These are phyloP conservation scores for Adelges cooleyi DNA, from an alignment of 1,140 invertebrate species.

Conservation along the genomic window DNA sequence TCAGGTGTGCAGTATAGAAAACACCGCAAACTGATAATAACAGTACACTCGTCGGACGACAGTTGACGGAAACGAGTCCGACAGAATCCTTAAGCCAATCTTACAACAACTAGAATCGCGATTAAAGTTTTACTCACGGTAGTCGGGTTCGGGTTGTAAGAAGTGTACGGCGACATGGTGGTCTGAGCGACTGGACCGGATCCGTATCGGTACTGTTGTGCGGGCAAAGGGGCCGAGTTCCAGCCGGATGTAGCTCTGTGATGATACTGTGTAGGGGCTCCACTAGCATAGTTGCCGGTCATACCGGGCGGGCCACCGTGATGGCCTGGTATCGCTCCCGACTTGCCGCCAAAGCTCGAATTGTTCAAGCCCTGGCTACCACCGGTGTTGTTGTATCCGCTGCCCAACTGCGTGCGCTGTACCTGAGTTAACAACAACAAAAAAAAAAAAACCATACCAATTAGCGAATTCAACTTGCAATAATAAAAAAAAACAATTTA, in stretches of 20 bases:
- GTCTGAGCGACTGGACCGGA: slow-evolving; percentile 2
- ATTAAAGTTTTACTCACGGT: too few species aligned
- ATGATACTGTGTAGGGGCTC: slow-evolving; percentile 25
- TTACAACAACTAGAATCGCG: too few species aligned
- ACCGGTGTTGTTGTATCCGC: background rate
- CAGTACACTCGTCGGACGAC: too few species aligned
- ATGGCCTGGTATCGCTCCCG: slow-evolving; percentile 11
- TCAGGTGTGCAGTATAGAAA: too few species aligned
- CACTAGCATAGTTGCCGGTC: slow-evolving; percentile 27
- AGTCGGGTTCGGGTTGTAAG: slow-evolving; percentile 11
- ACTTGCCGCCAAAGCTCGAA: slow-evolving; percentile 7
- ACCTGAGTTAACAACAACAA: too few species aligned
- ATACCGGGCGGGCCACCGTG: slow-evolving; percentile 25
- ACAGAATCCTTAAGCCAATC: too few species aligned
- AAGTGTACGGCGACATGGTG: slow-evolving; percentile 20
- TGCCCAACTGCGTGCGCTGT: slow-evolving; percentile 2
- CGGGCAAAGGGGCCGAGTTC: slow-evolving; percentile 1
- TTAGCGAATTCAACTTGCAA: too few species aligned
- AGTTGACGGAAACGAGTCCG: too few species aligned
- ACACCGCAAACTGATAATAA: too few species aligned
- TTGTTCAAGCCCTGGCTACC: slow-evolving; percentile 4
- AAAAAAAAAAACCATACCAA: too few species aligned
- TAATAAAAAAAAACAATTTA: too few species aligned
- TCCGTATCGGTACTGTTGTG: slow-evolving; percentile 26
- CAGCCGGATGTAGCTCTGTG: slow-evolving; percentile 12